Evolutionary conservation across 2,888 invertebrate species (phyloP).

Genomic region (Sinotaia quadrata): DNA sequence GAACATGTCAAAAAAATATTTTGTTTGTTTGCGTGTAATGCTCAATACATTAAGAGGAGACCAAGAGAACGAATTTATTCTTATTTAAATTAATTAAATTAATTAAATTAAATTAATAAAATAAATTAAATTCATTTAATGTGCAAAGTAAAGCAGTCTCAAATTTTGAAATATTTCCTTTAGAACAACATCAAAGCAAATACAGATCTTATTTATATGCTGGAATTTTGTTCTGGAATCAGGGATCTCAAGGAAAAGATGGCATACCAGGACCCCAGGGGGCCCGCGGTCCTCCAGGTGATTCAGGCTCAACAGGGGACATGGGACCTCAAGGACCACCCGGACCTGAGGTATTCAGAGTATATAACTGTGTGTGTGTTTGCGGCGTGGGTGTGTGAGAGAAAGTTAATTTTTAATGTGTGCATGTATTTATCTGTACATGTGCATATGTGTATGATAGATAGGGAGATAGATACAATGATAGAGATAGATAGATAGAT

Average conservation of each 20-base stretch:
- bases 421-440: not conserved
- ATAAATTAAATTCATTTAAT: too few species aligned
- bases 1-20: too few species aligned
- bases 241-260: conserved; percentile 59
- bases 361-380: conserved; percentile 6
- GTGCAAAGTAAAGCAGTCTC: too few species aligned
- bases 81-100: too few species aligned
- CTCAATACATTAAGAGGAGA: too few species aligned
- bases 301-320: conserved; percentile 55
- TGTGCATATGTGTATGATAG: not conserved
- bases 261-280: conserved; percentile 55
- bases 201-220: not conserved
- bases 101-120: too few species aligned
- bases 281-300: conserved; percentile 55
- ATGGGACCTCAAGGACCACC: conserved; percentile 54
- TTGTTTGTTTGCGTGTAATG: too few species aligned
- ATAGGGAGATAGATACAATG: not conserved
- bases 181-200: too few species aligned
- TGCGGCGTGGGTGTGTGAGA: conserved; percentile 1
- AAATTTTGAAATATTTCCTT: too few species aligned
- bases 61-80: too few species aligned
- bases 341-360: conserved; percentile 51
- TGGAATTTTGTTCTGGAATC: not conserved
- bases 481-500: not conserved
- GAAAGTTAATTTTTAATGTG: too few species aligned